These are phyloP conservation scores for Frieseomelitta varia DNA, from an alignment of 1,140 invertebrate genomes.

Conservation along the genomic window DNA sequence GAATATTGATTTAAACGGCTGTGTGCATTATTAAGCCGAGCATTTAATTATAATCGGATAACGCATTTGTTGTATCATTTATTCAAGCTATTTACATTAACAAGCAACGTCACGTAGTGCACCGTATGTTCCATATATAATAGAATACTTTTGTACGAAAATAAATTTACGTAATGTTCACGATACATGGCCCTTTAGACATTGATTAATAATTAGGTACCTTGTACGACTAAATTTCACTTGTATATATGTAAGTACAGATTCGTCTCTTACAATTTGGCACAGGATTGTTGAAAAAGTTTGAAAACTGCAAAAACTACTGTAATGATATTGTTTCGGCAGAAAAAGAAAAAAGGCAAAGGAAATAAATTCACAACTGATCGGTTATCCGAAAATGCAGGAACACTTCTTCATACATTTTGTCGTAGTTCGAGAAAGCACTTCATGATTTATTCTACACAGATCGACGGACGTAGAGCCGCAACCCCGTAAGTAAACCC, in stretches of 20 bases:
- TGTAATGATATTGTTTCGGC: no score
- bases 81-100: not conserved
- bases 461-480: conserved; percentile 49
- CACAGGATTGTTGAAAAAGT: no score
- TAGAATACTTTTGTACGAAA: not conserved
- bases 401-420: conserved; percentile 53
- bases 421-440: conserved; percentile 46
- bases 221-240: no score
- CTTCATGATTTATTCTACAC: conserved; percentile 68
- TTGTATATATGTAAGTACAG: no score
- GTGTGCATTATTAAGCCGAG: not conserved
- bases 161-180: not conserved
- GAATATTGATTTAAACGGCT: not conserved
- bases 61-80: not conserved
- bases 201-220: not conserved
- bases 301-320: no score
- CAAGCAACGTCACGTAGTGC: not conserved
- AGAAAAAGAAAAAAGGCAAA: no score
- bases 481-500: conserved; percentile 51
- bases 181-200: not conserved
- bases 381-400: conserved; percentile 26
- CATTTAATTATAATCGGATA: not conserved
- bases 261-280: no score
- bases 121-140: not conserved
- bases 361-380: not conserved